Evolutionary conservation across 2,113 vertebrate species (phyloP).

Genomic region (Glareola pratincola): DNA sequence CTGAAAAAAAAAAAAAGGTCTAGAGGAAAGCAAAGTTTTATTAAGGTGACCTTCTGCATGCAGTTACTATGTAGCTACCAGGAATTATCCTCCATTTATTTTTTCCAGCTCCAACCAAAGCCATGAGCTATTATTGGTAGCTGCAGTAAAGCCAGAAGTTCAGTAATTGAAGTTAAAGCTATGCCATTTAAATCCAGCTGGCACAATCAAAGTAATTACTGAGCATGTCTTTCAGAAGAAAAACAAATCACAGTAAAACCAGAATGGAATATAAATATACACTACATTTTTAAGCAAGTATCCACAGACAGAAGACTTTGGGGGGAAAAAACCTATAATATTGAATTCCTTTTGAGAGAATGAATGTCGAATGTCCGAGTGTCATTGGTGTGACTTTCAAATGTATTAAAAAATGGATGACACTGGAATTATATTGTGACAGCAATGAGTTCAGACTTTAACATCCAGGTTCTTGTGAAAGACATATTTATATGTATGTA

Average conservation of each 20-base stretch:
- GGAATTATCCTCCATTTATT: not conserved
- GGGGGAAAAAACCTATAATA: not conserved
- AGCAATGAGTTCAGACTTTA: not conserved
- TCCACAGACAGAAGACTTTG: not conserved
- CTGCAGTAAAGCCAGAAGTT: not conserved
- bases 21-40: not conserved
- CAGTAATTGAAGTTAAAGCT: not conserved
- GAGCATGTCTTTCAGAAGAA: not conserved
- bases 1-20: not conserved
- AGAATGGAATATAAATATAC: not conserved
- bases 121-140: not conserved
- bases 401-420: not conserved
- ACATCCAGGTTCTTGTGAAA: not conserved
- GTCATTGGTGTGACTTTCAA: not conserved
- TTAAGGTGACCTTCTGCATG: not conserved
- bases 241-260: not conserved
- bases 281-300: not conserved
- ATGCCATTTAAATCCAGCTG: not conserved
- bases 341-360: not conserved
- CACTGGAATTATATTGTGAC: not conserved
- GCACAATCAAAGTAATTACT: not conserved
- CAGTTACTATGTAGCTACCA: not conserved
- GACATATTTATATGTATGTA: not conserved
- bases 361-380: not conserved
- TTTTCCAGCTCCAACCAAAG: not conserved